A percentile compares a stretch with the other conserved stretches of the same genome.
These are phyloP conservation scores for Cliona cf. orientalis DNA, from an alignment of 37 sponge, comb jelly and placozoan species.

Conservation along the genomic window DNA sequence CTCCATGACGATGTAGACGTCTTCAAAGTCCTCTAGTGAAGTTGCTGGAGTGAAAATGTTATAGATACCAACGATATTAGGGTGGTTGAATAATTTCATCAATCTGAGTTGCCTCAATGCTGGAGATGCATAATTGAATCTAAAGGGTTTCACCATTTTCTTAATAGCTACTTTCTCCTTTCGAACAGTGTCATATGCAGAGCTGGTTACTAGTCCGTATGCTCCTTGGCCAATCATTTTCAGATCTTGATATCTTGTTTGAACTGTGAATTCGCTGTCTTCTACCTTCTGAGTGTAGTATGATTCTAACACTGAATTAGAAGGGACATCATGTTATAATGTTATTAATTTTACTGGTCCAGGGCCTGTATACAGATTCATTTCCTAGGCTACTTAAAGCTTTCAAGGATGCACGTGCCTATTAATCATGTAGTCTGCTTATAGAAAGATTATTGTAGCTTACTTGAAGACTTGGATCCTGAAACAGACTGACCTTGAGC, in stretches of 20 bases:
- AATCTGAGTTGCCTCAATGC: conserved; percentile 90
- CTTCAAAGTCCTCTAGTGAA: conserved; percentile 66
- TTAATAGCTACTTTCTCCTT: conserved; percentile 83
- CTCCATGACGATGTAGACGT: conserved; percentile 97
- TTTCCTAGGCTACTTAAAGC: no score
- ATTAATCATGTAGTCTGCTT: no score
- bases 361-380: no score
- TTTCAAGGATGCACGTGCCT: no score
- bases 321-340: no score
- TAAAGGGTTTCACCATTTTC: conserved; percentile 89
- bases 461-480: no score
- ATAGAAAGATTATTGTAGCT: no score
- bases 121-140: conserved; percentile 93
- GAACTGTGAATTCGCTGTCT: conserved; percentile 62
- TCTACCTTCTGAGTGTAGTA: conserved; percentile 22
- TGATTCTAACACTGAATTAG: no score
- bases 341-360: no score
- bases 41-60: conserved; percentile 90
- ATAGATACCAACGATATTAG: conserved; percentile 89
- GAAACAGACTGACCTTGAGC: no score
- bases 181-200: conserved; percentile 69
- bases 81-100: conserved; percentile 95
- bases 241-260: conserved; percentile 68
- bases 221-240: conserved; percentile 81
- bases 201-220: conserved; percentile 87